phyloP scores from a whole-genome alignment of 2,113 vertebrate species.

The Cheilinus undulatus region DNA sequence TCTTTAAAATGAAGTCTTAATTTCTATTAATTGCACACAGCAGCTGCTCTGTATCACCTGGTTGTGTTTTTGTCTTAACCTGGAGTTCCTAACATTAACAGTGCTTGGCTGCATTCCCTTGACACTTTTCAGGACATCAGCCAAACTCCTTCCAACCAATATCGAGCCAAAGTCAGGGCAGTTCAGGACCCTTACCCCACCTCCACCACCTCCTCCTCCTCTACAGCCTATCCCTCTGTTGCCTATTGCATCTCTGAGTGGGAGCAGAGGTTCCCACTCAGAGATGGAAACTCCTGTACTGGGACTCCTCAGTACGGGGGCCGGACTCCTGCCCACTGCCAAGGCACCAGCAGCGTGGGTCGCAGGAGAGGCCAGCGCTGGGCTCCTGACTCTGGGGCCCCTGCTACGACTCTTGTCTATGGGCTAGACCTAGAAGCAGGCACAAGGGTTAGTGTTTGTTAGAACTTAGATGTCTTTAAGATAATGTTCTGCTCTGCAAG shows the following conservation, averaged over 20 bases:
- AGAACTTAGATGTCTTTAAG: slow-evolving; percentile 21
- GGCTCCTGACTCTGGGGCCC: slow-evolving; percentile 76
- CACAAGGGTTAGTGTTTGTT: slow-evolving; percentile 89
- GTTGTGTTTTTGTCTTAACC: slow-evolving; percentile 38
- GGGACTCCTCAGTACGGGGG: slow-evolving; percentile 75
- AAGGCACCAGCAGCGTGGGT: slow-evolving; percentile 77
- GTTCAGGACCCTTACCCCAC: slow-evolving; percentile 73
- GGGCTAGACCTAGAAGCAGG: slow-evolving; percentile 86
- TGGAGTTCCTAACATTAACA: slow-evolving; percentile 51
- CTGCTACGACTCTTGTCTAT: slow-evolving; percentile 67
- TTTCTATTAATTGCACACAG: background rate
- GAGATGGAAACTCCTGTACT: too few relatives aligned
- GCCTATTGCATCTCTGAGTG: slow-evolving; percentile 92
- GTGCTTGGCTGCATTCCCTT: slow-evolving; percentile 48
- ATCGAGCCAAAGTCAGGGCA: slow-evolving; percentile 54
- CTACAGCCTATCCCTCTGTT: slow-evolving; percentile 91
- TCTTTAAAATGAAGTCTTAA: background rate
- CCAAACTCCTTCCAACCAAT: slow-evolving; percentile 62
- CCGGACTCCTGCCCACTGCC: slow-evolving; percentile 78
- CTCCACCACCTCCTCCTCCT: slow-evolving; percentile 62
- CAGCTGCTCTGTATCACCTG: background rate
- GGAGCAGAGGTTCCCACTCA: slow-evolving; percentile 93
- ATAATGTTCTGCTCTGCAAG: background rate
- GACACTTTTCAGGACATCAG: slow-evolving; percentile 68
- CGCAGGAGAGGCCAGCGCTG: slow-evolving; percentile 90